phyloP scores from a whole-genome alignment of 2,113 vertebrate genomes.

The Tinamus guttatus region DNA sequence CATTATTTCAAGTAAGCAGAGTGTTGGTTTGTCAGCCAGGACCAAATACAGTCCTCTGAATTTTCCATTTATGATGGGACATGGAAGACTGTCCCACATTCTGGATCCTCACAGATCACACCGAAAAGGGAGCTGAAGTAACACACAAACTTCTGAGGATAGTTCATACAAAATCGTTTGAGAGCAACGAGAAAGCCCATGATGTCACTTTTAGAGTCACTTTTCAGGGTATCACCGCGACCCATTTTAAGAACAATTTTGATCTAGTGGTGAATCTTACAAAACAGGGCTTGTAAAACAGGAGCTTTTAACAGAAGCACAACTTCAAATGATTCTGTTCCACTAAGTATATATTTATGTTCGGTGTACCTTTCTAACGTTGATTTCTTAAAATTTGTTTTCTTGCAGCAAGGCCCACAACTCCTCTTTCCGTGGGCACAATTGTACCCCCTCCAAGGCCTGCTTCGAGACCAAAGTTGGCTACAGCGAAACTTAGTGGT shows the following conservation, averaged over 20 bases:
- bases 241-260: neutral
- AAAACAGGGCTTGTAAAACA: neutral
- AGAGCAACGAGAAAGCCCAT: neutral
- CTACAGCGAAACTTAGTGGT: conserved; percentile 90
- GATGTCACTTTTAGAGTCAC: conserved; percentile 10
- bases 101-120: neutral
- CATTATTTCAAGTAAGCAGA: neutral
- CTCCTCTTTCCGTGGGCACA: conserved; percentile 87
- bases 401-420: conserved; percentile 86
- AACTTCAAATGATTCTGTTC: neutral
- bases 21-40: neutral
- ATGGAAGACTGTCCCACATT: neutral
- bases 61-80: neutral
- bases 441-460: conserved; percentile 94
- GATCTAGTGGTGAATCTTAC: neutral
- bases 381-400: conserved; percentile 73
- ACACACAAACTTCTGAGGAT: neutral
- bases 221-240: neutral
- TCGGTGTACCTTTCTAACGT: neutral
- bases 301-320: neutral
- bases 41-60: neutral
- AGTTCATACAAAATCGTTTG: neutral
- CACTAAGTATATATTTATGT: neutral
- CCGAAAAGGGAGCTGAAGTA: neutral
- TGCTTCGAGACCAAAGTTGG: conserved; percentile 93